Evolutionary conservation across 2,797 vertebrate species (phyloP), one percentile per base, ranked within the genome.

Genomic region (Vireo griseus): DNA sequence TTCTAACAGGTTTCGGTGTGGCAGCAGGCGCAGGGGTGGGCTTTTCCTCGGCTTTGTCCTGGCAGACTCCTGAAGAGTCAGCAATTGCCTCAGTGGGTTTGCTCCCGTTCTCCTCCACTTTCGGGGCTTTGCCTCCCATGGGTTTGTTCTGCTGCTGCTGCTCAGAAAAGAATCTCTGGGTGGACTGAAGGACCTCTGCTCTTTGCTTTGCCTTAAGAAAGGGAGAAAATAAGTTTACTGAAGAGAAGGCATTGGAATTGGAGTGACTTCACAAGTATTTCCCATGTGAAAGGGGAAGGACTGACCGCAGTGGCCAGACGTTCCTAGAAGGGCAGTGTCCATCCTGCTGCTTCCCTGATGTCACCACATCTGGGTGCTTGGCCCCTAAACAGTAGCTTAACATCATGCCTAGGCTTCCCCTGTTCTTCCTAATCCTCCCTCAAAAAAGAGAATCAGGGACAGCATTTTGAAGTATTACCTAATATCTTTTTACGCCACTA

Each of bases 161-260:
- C 96, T 99, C 99, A 44, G 99, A 99, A 97, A 99, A 99, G 98
- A 99, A 99, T 94, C 99, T 99, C 69, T 99, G 99, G 63, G 99
- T 99, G 88, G 99, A 99, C 97, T 99, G 99, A 87, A 99, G 99
- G 92, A 99, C 99, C 97, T 99, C 99, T 73, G 99, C 99, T 96
- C 99, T 98, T 98, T 99, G 99, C 96, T 99, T 99, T 90, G 99
- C 99, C 99, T 99, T 94, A 58, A 96, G 94, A 90, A 94, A 92
- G 69, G 62, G 90, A 96, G 94, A 97, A 97, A 51, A 78, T 3
- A 90, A 0, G 5, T 88, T 96, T 69, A 95, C 76, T 92, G 68
- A 81, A 83, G 65, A 80, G 59, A 77, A 20, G 45, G 35, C 47
- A 52, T 0, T n/a, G 65, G 57, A 82, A 9, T 1, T 37, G 47